Evolutionary conservation across 2,888 invertebrate genomes (phyloP), one percentile per base, ranked within the genome.

Genomic region (Lithophane semibrunnea): DNA sequence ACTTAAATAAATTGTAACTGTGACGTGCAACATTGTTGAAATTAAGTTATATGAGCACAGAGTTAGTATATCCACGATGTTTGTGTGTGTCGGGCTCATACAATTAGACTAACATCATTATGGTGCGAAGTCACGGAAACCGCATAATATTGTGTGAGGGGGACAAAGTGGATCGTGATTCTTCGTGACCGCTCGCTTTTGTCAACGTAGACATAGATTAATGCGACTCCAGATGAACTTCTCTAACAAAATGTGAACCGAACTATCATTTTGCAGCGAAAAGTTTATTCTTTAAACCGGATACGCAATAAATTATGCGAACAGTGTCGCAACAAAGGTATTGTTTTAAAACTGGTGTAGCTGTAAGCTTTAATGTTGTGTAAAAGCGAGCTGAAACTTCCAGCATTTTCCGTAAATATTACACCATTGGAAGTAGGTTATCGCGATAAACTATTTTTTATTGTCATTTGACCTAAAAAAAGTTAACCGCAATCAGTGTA

Each of bases 181-280:
- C 92, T 91, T 94, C 94, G 93, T 94, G 85, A 81, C 82, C 83
- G 86, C 85, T 88, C 88, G 92, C 93, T 93, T 91, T 94, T 95
- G 93, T 94, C 89, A 88, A 86, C 79, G 86, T 58, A 71, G 93
- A 94, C 93, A 90, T 91, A 93, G 93, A 95, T 94, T 94, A 93
- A 95, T 94, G 92, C 84, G 75, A 47, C 66, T 81, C n/a, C 64
- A 82, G 77, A 67, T 44, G 73, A 87, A 88, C 71, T 89, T 83
- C 77, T 75, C 79, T 73, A 65, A 79, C 79, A 80, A 83, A 86
- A 78, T 78, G 74, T 69, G 79, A 68, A 77, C 82, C 68, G 64
- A 88, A 88, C 87, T 83, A 83, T 79, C 65, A 88, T 89, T 89
- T 88, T 83, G 83, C 79, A 79, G 63, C 67, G 49, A 60, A 72